These are phyloP conservation scores for Eupithecia inturbata DNA, from an alignment of 2,888 invertebrate species.

Conservation along the genomic window DNA sequence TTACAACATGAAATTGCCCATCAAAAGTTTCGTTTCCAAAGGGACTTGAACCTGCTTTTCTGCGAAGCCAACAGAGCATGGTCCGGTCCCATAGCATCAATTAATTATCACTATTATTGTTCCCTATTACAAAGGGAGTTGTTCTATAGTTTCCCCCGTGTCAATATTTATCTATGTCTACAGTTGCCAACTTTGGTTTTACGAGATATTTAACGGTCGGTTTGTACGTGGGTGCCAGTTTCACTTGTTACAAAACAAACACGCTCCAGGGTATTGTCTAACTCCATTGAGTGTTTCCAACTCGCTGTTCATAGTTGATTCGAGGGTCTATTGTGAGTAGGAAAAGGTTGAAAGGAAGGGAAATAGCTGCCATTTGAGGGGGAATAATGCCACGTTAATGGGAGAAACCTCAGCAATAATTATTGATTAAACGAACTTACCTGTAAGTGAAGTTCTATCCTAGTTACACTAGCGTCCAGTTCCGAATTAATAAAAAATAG, in stretches of 20 bases:
- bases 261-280: conserved; percentile 18
- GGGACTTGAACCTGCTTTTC: not conserved
- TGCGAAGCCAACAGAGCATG: not conserved
- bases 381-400: not conserved
- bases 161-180: conserved; percentile 4
- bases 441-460: too few relatives aligned
- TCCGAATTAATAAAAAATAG: too few relatives aligned
- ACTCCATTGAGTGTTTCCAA: conserved; percentile 17
- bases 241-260: conserved; percentile 29
- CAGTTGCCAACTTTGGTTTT: conserved; percentile 27
- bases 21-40: not conserved
- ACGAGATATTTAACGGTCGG: conserved; percentile 28
- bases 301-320: conserved; percentile 2
- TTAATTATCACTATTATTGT: not conserved
- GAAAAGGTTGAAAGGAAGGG: not conserved
- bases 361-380: not conserved
- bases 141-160: conserved; percentile 1
- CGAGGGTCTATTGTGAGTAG: not conserved
- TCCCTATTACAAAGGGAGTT: not conserved
- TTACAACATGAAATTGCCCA: not conserved
- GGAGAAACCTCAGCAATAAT: not conserved
- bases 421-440: too few relatives aligned
- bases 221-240: conserved; percentile 29
- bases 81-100: not conserved
- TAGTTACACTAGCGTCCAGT: too few relatives aligned